Percentiles rank a stretch among this genome's conserved stretches.
Conservation (phyloP, 2,888 invertebrate genomes). For the Amphipoea lucens region DNA sequence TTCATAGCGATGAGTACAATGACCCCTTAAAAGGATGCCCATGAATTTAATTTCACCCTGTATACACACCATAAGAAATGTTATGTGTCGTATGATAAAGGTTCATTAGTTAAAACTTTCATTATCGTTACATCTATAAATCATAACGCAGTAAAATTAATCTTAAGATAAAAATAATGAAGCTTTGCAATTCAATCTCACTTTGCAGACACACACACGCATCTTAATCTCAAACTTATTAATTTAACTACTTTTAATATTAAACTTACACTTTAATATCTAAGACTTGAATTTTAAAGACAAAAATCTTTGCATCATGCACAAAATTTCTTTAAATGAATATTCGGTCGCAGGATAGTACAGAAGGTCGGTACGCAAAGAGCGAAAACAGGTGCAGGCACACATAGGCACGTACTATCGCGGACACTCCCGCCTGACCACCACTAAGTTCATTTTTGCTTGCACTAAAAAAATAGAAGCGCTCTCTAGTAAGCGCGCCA, state of each 20-base stretch:
- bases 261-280: conserved; percentile 3
- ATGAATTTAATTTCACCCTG: too few species aligned
- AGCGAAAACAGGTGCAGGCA: background rate
- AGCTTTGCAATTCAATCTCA: background rate
- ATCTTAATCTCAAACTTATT: conserved; percentile 28
- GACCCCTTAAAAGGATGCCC: too few species aligned
- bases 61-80: too few species aligned
- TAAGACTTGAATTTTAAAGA: conserved; percentile 17
- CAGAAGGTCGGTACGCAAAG: background rate
- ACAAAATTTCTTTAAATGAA: conserved; percentile 20
- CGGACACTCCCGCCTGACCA: too few species aligned
- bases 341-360: background rate
- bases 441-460: too few species aligned
- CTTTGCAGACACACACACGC: conserved; percentile 21
- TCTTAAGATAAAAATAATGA: background rate
- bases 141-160: background rate
- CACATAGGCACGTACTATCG: too few species aligned
- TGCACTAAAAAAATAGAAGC: too few species aligned
- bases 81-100: too few species aligned
- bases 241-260: conserved; percentile 4
- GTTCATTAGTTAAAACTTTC: background rate
- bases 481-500: too few species aligned
- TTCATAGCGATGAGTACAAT: too few species aligned
- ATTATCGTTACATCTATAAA: background rate
- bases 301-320: conserved; percentile 20